Evolutionary conservation across 2,113 vertebrate species (phyloP).

Genomic region (Colius striatus): DNA sequence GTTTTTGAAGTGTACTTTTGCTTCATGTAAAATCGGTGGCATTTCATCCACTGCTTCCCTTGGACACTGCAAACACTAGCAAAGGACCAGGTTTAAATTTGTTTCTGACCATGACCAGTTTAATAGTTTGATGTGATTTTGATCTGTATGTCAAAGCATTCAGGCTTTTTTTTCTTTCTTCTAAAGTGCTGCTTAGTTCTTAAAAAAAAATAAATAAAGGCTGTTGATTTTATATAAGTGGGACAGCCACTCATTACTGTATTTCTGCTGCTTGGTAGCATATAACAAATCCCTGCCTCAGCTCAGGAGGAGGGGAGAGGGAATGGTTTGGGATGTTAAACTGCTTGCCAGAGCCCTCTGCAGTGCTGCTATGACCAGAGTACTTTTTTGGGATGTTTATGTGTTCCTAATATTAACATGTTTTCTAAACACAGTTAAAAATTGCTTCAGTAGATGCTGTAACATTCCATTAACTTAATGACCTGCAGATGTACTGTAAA

Average conservation of each 20-base stretch:
- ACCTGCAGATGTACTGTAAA: constrained; percentile 3
- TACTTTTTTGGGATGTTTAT: neutral
- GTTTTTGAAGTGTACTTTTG: neutral
- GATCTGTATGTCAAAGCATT: neutral
- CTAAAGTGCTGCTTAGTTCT: neutral
- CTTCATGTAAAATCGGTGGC: neutral
- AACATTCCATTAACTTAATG: constrained; percentile 27
- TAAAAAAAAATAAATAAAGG: neutral
- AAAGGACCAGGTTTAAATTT: neutral
- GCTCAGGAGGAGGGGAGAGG: neutral
- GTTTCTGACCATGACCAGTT: neutral
- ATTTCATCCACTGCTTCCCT: neutral
- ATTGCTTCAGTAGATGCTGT: neutral
- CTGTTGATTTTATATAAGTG: neutral
- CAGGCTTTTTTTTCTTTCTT: neutral
- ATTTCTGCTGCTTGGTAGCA: neutral
- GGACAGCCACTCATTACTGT: neutral
- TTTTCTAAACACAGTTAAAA: constrained; percentile 38
- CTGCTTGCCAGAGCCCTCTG: neutral
- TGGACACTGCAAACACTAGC: neutral
- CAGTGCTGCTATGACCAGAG: neutral
- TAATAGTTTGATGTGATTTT: neutral
- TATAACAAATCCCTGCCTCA: neutral
- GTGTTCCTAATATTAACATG: neutral
- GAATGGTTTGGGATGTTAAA: neutral